These are phyloP conservation scores for Drosophila lacteicornis DNA, from an alignment of 1,140 invertebrate genomes.

Conservation along the genomic window DNA sequence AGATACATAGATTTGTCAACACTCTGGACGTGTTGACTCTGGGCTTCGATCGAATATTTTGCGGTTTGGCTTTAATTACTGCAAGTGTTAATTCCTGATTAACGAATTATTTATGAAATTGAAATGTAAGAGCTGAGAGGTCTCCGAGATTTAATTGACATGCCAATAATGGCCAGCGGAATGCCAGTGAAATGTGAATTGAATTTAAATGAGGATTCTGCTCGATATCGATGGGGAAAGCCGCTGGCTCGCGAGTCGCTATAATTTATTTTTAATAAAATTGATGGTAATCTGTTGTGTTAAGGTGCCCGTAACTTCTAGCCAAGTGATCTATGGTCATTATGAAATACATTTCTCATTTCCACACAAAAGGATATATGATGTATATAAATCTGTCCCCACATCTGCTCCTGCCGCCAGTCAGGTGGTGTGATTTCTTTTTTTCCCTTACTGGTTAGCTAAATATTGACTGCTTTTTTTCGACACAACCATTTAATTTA, in stretches of 20 bases:
- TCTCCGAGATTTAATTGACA: slow-evolving; percentile 54
- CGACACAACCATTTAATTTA: slow-evolving; percentile 36
- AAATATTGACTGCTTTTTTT: slow-evolving; percentile 62
- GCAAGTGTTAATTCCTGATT: slow-evolving; percentile 48
- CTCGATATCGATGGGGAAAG: slow-evolving; percentile 6
- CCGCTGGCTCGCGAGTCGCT: slow-evolving; percentile 1
- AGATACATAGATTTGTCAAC: slow-evolving; percentile 40
- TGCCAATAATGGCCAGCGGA: slow-evolving; percentile 33
- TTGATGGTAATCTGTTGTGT: slow-evolving; percentile 12
- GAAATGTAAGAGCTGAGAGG: slow-evolving; percentile 45
- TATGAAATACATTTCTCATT: slow-evolving; percentile 21
- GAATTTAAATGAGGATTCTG: slow-evolving; percentile 41
- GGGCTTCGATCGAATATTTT: slow-evolving; percentile 12
- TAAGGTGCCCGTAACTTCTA: slow-evolving; percentile 22
- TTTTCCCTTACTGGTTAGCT: slow-evolving; percentile 55
- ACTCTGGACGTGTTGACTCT: slow-evolving; percentile 23
- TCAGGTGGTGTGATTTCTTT: slow-evolving; percentile 26
- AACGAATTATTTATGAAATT: slow-evolving; percentile 49
- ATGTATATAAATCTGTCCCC: slow-evolving; percentile 8
- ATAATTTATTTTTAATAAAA: slow-evolving; percentile 8
- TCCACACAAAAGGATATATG: slow-evolving; percentile 4
- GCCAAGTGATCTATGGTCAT: slow-evolving; percentile 28
- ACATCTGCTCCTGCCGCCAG: neutral
- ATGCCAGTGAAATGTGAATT: slow-evolving; percentile 38
- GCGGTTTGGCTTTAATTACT: slow-evolving; percentile 23